Evolutionary conservation across 2,113 vertebrate genomes (phyloP).

Genomic region (Seriola quinqueradiata): DNA sequence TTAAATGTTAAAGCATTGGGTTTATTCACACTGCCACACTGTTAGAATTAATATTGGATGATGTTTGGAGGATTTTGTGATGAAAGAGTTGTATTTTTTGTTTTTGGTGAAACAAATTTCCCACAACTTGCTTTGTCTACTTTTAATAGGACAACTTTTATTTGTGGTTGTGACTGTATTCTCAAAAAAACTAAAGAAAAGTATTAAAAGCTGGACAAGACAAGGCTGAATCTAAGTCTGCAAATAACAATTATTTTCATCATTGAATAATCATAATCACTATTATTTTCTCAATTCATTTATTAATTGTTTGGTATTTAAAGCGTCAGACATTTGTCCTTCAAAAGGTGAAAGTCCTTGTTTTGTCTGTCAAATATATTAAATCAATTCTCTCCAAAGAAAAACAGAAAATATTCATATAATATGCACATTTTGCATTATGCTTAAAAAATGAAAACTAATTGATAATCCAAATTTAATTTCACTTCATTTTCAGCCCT

Average conservation of each 20-base stretch:
- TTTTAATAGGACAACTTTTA: background rate
- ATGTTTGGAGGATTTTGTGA: constrained; percentile 18
- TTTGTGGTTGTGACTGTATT: background rate
- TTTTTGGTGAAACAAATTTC: background rate
- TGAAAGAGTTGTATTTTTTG: constrained; percentile 12
- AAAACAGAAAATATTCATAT: background rate
- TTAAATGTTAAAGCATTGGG: background rate
- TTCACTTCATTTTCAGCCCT: no score
- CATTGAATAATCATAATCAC: background rate
- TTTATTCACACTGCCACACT: background rate
- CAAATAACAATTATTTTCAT: background rate
- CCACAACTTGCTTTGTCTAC: background rate
- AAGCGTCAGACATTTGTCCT: background rate
- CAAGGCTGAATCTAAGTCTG: background rate
- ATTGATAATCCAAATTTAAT: no score
- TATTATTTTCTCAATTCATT: background rate
- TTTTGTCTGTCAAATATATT: background rate
- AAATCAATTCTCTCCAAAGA: background rate
- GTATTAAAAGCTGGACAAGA: background rate
- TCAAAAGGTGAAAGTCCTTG: background rate
- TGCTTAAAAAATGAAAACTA: no score
- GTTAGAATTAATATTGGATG: constrained; percentile 29
- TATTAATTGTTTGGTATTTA: background rate
- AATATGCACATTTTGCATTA: no score
- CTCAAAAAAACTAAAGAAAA: background rate